These are phyloP conservation scores for Caenorhabditis elegans DNA, from an alignment of 1,140 invertebrate species.

Conservation along the genomic window DNA sequence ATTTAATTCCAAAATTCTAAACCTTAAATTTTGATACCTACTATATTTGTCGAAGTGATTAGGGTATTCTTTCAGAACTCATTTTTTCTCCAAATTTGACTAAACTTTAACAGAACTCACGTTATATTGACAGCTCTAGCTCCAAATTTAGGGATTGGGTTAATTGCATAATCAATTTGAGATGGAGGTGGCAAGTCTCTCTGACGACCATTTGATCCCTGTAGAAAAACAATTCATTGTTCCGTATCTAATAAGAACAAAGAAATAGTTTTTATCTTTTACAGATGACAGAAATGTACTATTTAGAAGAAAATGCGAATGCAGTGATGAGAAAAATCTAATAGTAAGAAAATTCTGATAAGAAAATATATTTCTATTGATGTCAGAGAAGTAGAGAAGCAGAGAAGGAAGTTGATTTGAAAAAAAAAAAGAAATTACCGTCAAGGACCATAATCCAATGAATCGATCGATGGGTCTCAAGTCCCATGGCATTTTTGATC, in stretches of 20 bases:
- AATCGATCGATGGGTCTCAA: slow-evolving; percentile 60
- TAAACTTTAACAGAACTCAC: too few species aligned
- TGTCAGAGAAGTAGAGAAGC: background rate
- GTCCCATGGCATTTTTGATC: slow-evolving; percentile 61
- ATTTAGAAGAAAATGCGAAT: background rate
- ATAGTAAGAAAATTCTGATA: background rate
- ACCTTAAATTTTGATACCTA: too few species aligned
- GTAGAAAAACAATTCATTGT: background rate
- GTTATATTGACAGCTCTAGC: slow-evolving; percentile 65
- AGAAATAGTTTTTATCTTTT: background rate
- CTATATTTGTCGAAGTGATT: too few species aligned
- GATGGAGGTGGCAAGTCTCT: slow-evolving; percentile 60
- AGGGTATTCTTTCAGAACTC: too few species aligned
- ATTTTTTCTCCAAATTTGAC: too few species aligned
- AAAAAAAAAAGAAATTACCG: background rate
- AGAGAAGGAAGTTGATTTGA: background rate
- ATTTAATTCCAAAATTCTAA: too few species aligned
- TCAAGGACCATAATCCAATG: slow-evolving; percentile 61
- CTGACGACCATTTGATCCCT: slow-evolving; percentile 45
- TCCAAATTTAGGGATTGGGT: slow-evolving; percentile 65
- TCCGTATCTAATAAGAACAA: background rate
- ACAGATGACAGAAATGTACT: slow-evolving; percentile 17
- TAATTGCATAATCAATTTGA: slow-evolving; percentile 66
- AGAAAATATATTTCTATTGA: background rate
- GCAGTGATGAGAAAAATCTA: too few species aligned